A percentile compares a stretch with the other conserved stretches of the same genome.
Evolutionary conservation across 2,888 invertebrate genomes (phyloP).

Genomic region (Pollenia griseotomentosa): DNA sequence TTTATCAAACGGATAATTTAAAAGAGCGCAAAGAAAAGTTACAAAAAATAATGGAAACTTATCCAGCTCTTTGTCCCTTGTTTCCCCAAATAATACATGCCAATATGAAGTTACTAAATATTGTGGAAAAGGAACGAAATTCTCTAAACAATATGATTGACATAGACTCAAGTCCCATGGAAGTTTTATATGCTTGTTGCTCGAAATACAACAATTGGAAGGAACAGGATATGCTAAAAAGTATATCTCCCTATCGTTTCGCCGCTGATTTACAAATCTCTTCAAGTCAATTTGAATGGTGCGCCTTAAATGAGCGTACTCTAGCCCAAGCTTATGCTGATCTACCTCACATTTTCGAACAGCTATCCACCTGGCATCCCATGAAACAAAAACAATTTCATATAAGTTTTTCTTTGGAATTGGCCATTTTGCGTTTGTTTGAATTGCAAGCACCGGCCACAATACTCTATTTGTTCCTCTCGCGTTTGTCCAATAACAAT

Average conservation of each 20-base stretch:
- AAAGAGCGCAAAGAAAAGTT: conserved; percentile 80
- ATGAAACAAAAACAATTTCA: conserved; percentile 83
- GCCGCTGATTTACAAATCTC: conserved; percentile 84
- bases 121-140: conserved; percentile 78
- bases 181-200: conserved; percentile 81
- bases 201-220: conserved; percentile 82
- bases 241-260: conserved; percentile 80
- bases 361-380: conserved; percentile 81
- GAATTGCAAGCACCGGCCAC: conserved; percentile 81
- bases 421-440: conserved; percentile 80
- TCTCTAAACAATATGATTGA: conserved; percentile 75
- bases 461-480: conserved; percentile 81
- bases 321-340: conserved; percentile 82
- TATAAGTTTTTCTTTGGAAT: conserved; percentile 82
- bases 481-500: conserved; percentile 81
- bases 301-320: conserved; percentile 86
- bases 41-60: conserved; percentile 77
- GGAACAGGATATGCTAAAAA: conserved; percentile 77
- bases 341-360: conserved; percentile 81
- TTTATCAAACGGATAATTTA: conserved; percentile 78
- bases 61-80: conserved; percentile 77
- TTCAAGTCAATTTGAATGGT: conserved; percentile 89
- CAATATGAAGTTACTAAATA: conserved; percentile 78
- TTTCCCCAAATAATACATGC: conserved; percentile 81
- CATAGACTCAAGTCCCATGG: conserved; percentile 79